Base-by-base conservation (phyloP, 2,797 vertebrate genomes). In the Pachyuromys duprasi region DNA sequence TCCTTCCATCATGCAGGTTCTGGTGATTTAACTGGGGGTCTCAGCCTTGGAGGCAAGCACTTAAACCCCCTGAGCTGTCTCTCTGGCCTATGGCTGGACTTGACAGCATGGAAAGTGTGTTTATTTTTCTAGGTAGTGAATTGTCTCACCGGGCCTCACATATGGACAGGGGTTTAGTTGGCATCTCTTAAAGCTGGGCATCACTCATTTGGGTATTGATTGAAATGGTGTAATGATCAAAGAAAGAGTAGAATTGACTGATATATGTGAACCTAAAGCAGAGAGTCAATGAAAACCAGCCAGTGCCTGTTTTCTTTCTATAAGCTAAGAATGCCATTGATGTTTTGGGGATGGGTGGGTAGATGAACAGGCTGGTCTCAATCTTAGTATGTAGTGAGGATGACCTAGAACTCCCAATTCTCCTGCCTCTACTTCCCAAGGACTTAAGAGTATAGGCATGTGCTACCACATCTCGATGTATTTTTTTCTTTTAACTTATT, bases 141-240 rank as follows among this genome's bases (percentile, higher is more conserved):
- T 60, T 94, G 62, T 63, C n/a, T 89, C n/a, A 4, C 7, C 53
- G 33, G 76, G 17, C 82, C 28, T 88, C 75, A 22, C 36, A 22
- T 57, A 11, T 33, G 74, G 33, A 45, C 14, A 49, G 17, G 49
- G 79, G 18, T 79, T 95, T 83, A 84, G 42, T 83, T 60, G 76
- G 17, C 60, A 2, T 76, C 70, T 74, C 31, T 65, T 88, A 60
- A 89, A 63, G 49, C 33, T 31, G 74, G 14, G 42, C 39, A 89
- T 9, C 42, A n/a, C 96, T 91, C 63, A 20, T 28, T n/a, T 70
- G 53, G 83, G 8, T 79, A 53, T 89, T 31, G 62, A 57, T 74
- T 90, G 89, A 84, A 78, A 83, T 57, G 82, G 75, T 57, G 4
- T 89, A n/a, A 31, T 49, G 74, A 6, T 28, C 72, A 78, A 92